These are phyloP conservation scores for Charaxes varanes DNA, from an alignment of 1,140 invertebrate genomes.

Conservation along the genomic window DNA sequence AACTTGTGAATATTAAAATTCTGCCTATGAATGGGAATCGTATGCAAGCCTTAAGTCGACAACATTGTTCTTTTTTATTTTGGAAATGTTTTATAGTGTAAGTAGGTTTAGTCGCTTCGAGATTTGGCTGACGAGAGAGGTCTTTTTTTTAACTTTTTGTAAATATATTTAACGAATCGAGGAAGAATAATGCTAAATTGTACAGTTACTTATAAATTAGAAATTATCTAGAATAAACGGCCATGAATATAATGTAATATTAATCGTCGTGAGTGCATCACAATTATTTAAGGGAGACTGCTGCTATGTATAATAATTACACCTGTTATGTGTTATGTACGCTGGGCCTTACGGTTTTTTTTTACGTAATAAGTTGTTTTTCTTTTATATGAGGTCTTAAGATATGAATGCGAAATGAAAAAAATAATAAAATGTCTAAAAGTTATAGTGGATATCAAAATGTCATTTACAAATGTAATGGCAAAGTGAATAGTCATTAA, in stretches of 20 bases:
- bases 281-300: constrained; percentile 50
- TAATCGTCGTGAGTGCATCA: constrained; percentile 51
- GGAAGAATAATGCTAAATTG: constrained; percentile 48
- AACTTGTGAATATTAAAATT: too few species aligned
- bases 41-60: background rate
- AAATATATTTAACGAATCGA: constrained; percentile 55
- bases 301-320: constrained; percentile 49
- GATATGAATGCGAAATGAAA: too few species aligned
- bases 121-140: constrained; percentile 29
- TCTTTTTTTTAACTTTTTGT: constrained; percentile 43
- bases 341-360: constrained; percentile 12
- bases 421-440: too few species aligned
- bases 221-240: constrained; percentile 47
- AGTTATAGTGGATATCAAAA: too few species aligned
- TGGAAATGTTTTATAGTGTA: constrained; percentile 3
- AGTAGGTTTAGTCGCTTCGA: constrained; percentile 23
- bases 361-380: background rate
- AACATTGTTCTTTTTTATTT: constrained; percentile 4
- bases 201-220: constrained; percentile 59
- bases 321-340: constrained; percentile 25
- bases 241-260: constrained; percentile 55
- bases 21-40: too few species aligned
- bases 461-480: too few species aligned
- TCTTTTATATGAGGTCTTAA: too few species aligned
- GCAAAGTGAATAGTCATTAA: too few species aligned